These are phyloP conservation scores for Dryobates pubescens DNA, from an alignment of 2,797 vertebrate species.

Conservation along the genomic window DNA sequence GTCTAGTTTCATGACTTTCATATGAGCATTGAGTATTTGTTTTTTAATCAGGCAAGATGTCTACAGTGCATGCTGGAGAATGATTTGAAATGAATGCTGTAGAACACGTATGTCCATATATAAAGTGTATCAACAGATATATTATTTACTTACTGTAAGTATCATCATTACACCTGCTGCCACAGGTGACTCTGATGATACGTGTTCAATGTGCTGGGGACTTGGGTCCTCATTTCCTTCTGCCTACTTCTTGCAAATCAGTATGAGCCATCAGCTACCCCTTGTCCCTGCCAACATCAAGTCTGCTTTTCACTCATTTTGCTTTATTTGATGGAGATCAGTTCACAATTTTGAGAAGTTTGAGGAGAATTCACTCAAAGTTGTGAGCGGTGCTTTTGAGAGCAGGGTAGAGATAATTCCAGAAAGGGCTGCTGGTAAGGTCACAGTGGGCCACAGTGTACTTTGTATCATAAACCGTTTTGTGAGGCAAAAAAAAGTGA, in stretches of 20 bases:
- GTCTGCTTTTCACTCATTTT: background rate
- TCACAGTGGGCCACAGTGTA: background rate
- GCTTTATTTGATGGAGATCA: background rate
- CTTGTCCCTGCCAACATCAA: background rate
- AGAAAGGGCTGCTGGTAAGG: background rate
- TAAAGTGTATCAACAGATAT: background rate
- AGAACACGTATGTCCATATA: background rate
- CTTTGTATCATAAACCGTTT: background rate
- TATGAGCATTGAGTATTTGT: background rate
- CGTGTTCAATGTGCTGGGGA: rapidly evolving
- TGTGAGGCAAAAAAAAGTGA: no score
- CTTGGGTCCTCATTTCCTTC: rapidly evolving
- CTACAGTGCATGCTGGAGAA: background rate
- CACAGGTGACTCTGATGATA: background rate
- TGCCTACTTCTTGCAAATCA: rapidly evolving
- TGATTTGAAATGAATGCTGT: background rate
- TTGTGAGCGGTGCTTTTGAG: background rate
- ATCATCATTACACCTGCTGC: background rate
- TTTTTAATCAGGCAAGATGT: rapidly evolving
- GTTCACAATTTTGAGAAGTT: background rate
- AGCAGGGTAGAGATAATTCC: background rate
- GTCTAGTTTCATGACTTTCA: background rate
- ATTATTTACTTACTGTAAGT: background rate
- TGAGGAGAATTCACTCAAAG: background rate
- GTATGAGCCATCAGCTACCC: background rate